These are phyloP conservation scores for Hydrozoanthus tunicans DNA, from an alignment of 64 coral and sea anemone species.

Conservation along the genomic window DNA sequence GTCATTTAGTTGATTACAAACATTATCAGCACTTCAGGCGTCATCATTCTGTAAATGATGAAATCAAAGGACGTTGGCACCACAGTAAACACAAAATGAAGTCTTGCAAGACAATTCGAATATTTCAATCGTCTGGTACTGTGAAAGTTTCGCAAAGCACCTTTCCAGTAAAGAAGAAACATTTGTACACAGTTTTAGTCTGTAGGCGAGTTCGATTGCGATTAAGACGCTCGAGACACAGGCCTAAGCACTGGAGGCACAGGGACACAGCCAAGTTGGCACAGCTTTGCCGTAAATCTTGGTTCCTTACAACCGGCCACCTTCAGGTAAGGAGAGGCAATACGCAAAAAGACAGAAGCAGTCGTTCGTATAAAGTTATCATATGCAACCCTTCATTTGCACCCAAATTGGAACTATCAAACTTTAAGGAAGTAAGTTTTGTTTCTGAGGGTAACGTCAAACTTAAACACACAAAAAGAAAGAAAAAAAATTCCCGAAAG, in stretches of 20 bases:
- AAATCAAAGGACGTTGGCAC: constrained; percentile 80
- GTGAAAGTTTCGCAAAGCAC: constrained; percentile 68
- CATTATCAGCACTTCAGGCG: constrained; percentile 69
- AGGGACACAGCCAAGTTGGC: constrained; percentile 21
- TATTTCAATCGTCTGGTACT: constrained; percentile 57
- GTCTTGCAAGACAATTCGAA: constrained; percentile 63
- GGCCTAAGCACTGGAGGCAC: background rate
- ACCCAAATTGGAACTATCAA: constrained; percentile 19
- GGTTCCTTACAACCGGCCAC: constrained; percentile 65
- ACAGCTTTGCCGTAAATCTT: constrained; percentile 76
- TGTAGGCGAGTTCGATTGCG: constrained; percentile 68
- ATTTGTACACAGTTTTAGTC: constrained; percentile 70
- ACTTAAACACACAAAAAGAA: constrained; percentile 20
- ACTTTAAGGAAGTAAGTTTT: constrained; percentile 33
- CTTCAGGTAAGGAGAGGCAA: constrained; percentile 13
- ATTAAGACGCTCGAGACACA: constrained; percentile 34
- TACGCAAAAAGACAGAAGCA: constrained; percentile 6
- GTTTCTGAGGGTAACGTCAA: background rate
- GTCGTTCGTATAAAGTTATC: background rate
- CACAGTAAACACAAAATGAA: constrained; percentile 57
- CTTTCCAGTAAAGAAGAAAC: constrained; percentile 10
- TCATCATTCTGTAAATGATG: constrained; percentile 78
- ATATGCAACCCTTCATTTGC: constrained; percentile 70
- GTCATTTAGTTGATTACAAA: constrained; percentile 63
- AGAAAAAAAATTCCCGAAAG: background rate